These are phyloP conservation scores for Diploptera punctata DNA, from an alignment of 2,888 invertebrate genomes.

Conservation along the genomic window DNA sequence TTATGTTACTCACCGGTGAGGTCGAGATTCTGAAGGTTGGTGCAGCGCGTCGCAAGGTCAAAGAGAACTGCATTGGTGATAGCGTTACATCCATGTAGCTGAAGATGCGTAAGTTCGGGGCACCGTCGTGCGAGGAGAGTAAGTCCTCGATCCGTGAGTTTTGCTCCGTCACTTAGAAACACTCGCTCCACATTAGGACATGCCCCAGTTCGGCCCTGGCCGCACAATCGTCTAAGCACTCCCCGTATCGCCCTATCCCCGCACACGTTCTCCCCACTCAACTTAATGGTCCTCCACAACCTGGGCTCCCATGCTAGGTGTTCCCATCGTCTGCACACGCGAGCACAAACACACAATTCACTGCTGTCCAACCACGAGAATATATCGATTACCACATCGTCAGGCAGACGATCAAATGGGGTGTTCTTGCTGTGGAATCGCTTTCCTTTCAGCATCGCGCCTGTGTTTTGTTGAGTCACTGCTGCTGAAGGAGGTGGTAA, in stretches of 20 bases:
- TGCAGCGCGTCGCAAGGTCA: constrained; percentile 79
- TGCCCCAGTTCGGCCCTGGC: constrained; percentile 69
- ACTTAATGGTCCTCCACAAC: constrained; percentile 72
- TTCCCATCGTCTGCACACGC: constrained; percentile 79
- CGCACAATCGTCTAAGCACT: constrained; percentile 68
- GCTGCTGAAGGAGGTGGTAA: constrained; percentile 43
- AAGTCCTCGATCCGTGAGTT: constrained; percentile 79
- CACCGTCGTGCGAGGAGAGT: constrained; percentile 78
- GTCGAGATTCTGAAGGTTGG: constrained; percentile 83
- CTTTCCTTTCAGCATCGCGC: constrained; percentile 52
- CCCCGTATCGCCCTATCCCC: constrained; percentile 71
- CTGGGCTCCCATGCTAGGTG: constrained; percentile 78
- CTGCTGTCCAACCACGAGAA: constrained; percentile 74
- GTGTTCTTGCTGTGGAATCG: constrained; percentile 46
- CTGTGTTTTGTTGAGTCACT: constrained; percentile 32
- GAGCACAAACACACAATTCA: constrained; percentile 75
- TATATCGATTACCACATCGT: constrained; percentile 72
- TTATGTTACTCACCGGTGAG: constrained; percentile 80
- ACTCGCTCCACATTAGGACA: constrained; percentile 72
- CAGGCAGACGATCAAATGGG: constrained; percentile 67
- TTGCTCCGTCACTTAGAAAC: constrained; percentile 70
- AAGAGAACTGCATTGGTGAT: constrained; percentile 79
- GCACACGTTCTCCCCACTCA: constrained; percentile 65
- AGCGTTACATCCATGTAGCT: constrained; percentile 75
- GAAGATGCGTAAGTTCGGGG: constrained; percentile 81